Evolutionary conservation across 2,797 vertebrate genomes (phyloP).

Genomic region (Chaetophractus vellerosus): DNA sequence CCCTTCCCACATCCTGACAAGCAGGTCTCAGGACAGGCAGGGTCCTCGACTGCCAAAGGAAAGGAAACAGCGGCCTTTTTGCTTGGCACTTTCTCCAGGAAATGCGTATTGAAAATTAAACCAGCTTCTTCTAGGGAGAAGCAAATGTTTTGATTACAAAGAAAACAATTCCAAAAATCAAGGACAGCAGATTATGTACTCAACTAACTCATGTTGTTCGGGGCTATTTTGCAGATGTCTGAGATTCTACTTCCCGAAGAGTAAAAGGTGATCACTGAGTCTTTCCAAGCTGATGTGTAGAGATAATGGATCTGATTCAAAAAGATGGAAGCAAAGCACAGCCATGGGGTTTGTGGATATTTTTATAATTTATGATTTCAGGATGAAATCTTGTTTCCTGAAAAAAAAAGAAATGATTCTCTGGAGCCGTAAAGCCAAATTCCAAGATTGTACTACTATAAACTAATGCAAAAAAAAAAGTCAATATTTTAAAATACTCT

Average conservation of each 20-base stretch:
- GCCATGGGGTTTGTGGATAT: not conserved
- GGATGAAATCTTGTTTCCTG: constrained; percentile 59
- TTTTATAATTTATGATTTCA: constrained; percentile 68
- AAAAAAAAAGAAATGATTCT: constrained; percentile 41
- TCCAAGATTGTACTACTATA: constrained; percentile 65
- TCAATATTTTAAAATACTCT: constrained; percentile 56
- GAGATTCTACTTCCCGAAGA: not conserved
- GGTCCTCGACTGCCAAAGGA: not conserved
- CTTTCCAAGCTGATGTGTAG: not conserved
- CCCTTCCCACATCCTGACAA: not conserved
- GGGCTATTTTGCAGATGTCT: constrained; percentile 17
- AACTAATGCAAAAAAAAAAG: constrained; percentile 53
- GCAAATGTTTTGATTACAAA: constrained; percentile 18
- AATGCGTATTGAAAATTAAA: not conserved
- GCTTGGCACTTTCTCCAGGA: not conserved
- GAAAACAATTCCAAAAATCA: constrained; percentile 18
- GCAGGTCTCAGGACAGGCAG: not conserved
- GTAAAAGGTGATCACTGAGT: not conserved
- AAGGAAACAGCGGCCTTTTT: not conserved
- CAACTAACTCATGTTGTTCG: not conserved
- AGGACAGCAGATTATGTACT: not conserved
- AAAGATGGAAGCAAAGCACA: not conserved
- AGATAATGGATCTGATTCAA: constrained; percentile 7
- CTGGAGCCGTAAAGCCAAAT: constrained; percentile 54
- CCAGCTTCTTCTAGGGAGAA: constrained; percentile 34